These are phyloP conservation scores for Sebastes wilsoni DNA, from an alignment of 2,797 vertebrate genomes.

Conservation along the genomic window DNA sequence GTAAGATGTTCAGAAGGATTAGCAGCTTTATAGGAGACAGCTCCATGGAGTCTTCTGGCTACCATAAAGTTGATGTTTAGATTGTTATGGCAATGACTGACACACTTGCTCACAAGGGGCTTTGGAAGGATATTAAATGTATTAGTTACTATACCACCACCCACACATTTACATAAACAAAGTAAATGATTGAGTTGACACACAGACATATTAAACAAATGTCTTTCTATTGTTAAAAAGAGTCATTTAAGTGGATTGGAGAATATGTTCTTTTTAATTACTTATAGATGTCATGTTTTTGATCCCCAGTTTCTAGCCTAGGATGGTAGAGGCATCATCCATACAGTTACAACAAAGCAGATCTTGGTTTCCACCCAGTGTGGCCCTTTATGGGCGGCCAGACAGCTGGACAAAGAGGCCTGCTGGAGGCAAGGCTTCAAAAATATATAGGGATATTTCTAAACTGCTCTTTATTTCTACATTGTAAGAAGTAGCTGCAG, in stretches of 20 bases:
- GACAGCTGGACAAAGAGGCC: not conserved
- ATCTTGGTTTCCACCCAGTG: not conserved
- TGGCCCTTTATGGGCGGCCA: not conserved
- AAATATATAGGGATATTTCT: not conserved
- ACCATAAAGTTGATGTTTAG: not conserved
- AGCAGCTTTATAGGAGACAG: slow-evolving; percentile 32
- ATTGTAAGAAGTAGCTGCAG: not conserved
- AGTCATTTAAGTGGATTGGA: not conserved
- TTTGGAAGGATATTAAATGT: not conserved
- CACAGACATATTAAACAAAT: not conserved
- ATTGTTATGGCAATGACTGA: slow-evolving; percentile 1
- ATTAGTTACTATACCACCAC: not conserved
- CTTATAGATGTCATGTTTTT: not conserved
- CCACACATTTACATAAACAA: not conserved
- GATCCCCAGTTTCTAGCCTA: not conserved
- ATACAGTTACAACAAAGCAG: not conserved
- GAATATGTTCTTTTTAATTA: not conserved
- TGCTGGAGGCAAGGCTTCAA: not conserved
- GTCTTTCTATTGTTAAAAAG: not conserved
- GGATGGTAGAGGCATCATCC: not conserved
- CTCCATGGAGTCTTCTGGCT: slow-evolving; percentile 19
- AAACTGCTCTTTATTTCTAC: not conserved
- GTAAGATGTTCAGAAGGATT: not conserved
- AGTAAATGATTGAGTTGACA: not conserved
- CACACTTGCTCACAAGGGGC: not conserved